A percentile compares a stretch with the other conserved stretches of the same genome.
phyloP scores from a whole-genome alignment of 2,797 vertebrate species.

The Neosalanx taihuensis region DNA sequence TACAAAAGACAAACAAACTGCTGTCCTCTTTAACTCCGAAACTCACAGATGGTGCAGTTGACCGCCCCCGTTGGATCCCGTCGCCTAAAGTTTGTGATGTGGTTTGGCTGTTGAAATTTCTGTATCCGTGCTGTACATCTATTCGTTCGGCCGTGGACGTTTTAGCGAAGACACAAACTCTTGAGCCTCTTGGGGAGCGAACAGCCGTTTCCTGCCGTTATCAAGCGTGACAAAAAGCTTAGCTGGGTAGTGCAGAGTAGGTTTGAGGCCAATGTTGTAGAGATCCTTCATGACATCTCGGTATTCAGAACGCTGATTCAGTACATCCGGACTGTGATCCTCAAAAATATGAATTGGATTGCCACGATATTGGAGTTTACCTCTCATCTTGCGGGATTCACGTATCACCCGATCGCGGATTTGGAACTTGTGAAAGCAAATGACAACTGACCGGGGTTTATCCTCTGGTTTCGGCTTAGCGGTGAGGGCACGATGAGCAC shows the following conservation, averaged over 20 bases:
- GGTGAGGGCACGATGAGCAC: neutral
- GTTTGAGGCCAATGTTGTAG: constrained; percentile 12
- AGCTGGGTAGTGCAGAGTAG: neutral
- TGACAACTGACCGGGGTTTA: neutral
- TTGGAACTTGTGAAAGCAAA: constrained; percentile 15
- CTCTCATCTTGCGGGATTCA: constrained; percentile 3
- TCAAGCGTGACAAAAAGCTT: neutral
- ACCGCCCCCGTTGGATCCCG: no score
- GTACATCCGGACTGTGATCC: constrained; percentile 6
- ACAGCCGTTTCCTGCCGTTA: neutral
- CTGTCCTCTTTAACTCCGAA: no score
- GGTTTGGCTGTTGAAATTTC: no score
- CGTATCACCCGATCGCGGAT: neutral
- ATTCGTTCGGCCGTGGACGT: neutral
- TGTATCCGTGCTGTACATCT: neutral
- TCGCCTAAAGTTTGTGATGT: no score
- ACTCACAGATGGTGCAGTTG: no score
- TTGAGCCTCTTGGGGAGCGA: neutral
- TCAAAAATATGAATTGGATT: neutral
- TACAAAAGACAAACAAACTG: no score
- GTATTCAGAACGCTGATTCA: constrained; percentile 5
- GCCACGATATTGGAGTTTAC: neutral
- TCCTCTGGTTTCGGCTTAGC: neutral
- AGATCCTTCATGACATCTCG: neutral
- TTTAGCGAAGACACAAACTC: neutral